Evolutionary conservation across 2,797 vertebrate species (phyloP), one percentile per base, ranked within the genome.

Genomic region (Zalophus californianus): DNA sequence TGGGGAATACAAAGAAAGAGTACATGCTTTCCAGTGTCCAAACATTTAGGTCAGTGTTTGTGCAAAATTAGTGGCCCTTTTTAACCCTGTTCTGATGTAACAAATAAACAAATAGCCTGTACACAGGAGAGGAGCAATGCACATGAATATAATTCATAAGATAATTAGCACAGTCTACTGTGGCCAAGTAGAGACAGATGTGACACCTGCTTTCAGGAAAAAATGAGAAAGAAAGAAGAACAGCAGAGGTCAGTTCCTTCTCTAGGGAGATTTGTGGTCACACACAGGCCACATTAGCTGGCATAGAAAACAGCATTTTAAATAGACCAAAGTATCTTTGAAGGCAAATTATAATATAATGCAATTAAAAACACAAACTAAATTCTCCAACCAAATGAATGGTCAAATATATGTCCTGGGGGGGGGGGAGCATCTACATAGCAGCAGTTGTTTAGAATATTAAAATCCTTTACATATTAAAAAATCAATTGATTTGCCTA

Each of bases 51-150:
- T 91, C 6, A 29, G 13, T 97, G 73, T 96, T 97, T 56, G 89
- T 96, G 62, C 93, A 96, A 91, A 95, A 27, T 80, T 11, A 29
- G 78, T 95, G 44, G 50, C 9, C 92, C 25, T 92, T 70, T 98
- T 94, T 93, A 97, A 90, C 93, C 95, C 84, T 97, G 95, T 97
- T 83, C 54, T 77, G 10, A 79, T 79, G 35, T 60, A 97, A 91
- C 85, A 96, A 96, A 92, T 52, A 97, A 98, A 94, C 27, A 98
- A 97, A 93, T 60, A 96, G 29, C 60, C 1, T 97, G 83, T 90
- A 91, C 95, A 68, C 58, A 91, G 92, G 94, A 95, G 73, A 96
- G 86, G 85, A 38, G 27, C 48, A 75, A 72, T 82, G n/a, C 80
- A 85, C 91, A 97, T 90, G 92, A 90, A 32, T 38, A 44, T 86